A percentile compares a stretch with the other conserved stretches of the same genome.
phyloP scores from a whole-genome alignment of 37 sponge, comb jelly and placozoan genomes.

The Halisarca cf. caerulea region DNA sequence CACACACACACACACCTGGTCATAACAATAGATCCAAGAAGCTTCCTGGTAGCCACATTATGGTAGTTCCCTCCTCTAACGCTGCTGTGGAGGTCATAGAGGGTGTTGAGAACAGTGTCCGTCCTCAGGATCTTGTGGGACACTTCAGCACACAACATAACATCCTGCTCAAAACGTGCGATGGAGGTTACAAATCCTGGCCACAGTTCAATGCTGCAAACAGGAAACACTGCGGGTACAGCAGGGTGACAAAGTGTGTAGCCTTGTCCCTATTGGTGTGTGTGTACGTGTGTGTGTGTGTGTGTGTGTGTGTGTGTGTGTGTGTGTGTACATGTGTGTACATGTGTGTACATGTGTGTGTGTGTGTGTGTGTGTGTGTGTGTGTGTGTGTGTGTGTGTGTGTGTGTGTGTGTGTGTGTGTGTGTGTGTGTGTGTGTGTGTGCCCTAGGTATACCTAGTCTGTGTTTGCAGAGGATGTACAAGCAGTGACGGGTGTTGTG shows the following conservation, averaged over 20 bases:
- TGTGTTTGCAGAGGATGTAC: too few relatives aligned
- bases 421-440: too few relatives aligned
- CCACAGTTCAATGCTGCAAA: conserved; percentile 81
- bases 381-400: not conserved
- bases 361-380: not conserved
- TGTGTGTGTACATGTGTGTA: conserved; percentile 43
- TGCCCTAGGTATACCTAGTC: too few relatives aligned
- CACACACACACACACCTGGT: conserved; percentile 82
- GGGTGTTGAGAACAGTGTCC: conserved; percentile 82
- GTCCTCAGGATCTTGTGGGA: conserved; percentile 90
- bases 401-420: too few relatives aligned
- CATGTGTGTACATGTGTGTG: conserved; percentile 28
- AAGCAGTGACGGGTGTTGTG: too few relatives aligned
- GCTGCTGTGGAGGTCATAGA: conserved; percentile 60
- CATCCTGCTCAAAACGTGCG: conserved; percentile 66
- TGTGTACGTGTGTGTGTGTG: conserved; percentile 46
- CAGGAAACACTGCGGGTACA: too few relatives aligned
- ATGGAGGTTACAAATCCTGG: conserved; percentile 88
- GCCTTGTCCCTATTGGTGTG: not conserved
- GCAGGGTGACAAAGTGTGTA: too few relatives aligned
- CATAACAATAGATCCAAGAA: conserved; percentile 88
- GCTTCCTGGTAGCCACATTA: conserved; percentile 53
- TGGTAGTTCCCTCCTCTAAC: conserved; percentile 58
- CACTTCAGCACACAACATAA: conserved; percentile 83
- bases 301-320: conserved; percentile 42